A percentile compares a stretch with the other conserved stretches of the same genome.
Evolutionary conservation across 2,888 invertebrate genomes (phyloP).

Genomic region (Octodonta nipae): DNA sequence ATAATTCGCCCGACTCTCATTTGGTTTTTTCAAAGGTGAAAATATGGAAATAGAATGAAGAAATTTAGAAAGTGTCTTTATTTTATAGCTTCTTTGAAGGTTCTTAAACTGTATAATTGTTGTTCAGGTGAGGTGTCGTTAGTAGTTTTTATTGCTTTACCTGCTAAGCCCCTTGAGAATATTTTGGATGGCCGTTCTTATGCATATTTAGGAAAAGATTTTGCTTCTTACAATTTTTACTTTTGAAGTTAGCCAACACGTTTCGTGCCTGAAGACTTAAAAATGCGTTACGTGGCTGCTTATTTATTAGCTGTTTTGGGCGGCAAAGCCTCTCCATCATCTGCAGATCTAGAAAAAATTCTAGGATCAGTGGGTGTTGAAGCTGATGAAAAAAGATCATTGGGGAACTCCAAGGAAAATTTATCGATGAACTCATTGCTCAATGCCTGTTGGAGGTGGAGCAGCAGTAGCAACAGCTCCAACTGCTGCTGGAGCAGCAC

Average conservation of each 20-base stretch:
- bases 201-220: no score
- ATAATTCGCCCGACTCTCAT: no score
- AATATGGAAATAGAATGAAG: no score
- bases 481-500: conserved; percentile 49
- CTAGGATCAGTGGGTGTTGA: conserved; percentile 93
- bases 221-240: no score
- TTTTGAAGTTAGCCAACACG: conserved; percentile 37
- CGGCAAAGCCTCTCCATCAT: conserved; percentile 70
- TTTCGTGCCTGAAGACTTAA: conserved; percentile 80
- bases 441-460: conserved; percentile 84
- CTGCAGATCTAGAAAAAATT: conserved; percentile 84
- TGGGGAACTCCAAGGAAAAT: conserved; percentile 77
- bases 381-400: conserved; percentile 78
- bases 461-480: conserved; percentile 54
- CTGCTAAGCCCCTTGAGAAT: no score
- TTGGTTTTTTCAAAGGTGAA: no score
- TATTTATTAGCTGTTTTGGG: conserved; percentile 89
- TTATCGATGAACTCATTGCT: conserved; percentile 76
- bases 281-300: conserved; percentile 99
- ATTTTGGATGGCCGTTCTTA: no score
- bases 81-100: no score
- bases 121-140: no score
- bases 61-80: no score
- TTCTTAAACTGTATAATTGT: no score
- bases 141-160: no score